phyloP scores from a whole-genome alignment of 2,888 invertebrate genomes.

The Argyresthia albistria region DNA sequence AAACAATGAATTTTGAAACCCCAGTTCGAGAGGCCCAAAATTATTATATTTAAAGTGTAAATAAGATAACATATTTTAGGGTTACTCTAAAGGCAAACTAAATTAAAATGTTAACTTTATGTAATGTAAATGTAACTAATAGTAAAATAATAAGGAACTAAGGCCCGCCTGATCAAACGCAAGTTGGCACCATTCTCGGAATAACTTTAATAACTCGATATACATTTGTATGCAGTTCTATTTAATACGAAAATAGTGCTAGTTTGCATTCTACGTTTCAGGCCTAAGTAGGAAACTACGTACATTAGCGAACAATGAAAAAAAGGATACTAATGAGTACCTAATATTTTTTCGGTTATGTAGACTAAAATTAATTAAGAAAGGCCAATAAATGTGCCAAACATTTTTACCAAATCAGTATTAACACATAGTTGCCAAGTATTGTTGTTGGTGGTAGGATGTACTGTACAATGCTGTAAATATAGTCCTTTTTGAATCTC shows the following conservation, averaged over 20 bases:
- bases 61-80: constrained; percentile 45
- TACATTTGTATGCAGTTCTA: no score
- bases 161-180: no score
- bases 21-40: constrained; percentile 38
- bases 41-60: constrained; percentile 21
- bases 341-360: no score
- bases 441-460: constrained; percentile 49
- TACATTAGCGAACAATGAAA: no score
- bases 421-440: constrained; percentile 67
- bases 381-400: constrained; percentile 61
- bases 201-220: no score
- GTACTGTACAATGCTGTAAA: constrained; percentile 59
- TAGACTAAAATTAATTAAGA: no score
- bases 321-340: no score
- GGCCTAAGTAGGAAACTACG: no score
- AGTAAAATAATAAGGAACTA: constrained; percentile 38
- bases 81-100: constrained; percentile 31
- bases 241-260: no score
- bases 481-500: constrained; percentile 41
- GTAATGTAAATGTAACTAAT: constrained; percentile 36
- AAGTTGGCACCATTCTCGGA: no score
- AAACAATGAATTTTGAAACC: constrained; percentile 38
- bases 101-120: constrained; percentile 64
- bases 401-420: constrained; percentile 73
- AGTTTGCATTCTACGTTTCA: no score